Evolutionary conservation across 2,888 invertebrate genomes (phyloP).

Genomic region (Eugnorisma glareosa): DNA sequence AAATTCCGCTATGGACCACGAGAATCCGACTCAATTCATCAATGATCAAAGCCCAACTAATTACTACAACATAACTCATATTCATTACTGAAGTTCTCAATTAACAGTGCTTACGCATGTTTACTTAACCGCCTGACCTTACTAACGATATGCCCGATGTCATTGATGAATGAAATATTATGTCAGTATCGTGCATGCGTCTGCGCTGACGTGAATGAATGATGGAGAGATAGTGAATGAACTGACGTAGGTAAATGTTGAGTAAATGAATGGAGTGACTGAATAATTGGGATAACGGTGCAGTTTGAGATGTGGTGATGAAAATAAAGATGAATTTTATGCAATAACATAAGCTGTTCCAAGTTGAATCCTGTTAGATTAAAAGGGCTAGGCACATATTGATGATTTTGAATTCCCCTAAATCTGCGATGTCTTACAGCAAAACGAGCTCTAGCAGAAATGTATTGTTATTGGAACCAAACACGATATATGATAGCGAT

Average conservation of each 20-base stretch:
- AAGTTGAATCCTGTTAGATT: neutral
- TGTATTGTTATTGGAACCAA: neutral
- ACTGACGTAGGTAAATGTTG: constrained; percentile 23
- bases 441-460: neutral
- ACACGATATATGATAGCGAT: neutral
- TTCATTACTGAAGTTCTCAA: constrained; percentile 40
- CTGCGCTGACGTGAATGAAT: constrained; percentile 52
- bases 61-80: constrained; percentile 24
- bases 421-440: neutral
- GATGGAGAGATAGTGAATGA: constrained; percentile 49
- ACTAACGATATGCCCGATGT: constrained; percentile 52
- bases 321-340: neutral
- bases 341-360: neutral
- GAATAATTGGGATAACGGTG: neutral
- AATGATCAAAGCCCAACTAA: constrained; percentile 27
- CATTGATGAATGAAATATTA: constrained; percentile 61
- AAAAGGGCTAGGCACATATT: neutral
- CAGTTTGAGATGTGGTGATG: neutral
- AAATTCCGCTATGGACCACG: neutral
- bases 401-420: neutral
- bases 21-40: constrained; percentile 6
- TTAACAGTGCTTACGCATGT: constrained; percentile 44
- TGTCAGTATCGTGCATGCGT: constrained; percentile 51
- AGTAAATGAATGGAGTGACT: constrained; percentile 13
- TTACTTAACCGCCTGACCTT: constrained; percentile 50